Percentiles rank a stretch among this genome's conserved stretches.
Evolutionary conservation across 1,140 invertebrate genomes (phyloP).

Genomic region (Ostrea denselamellosa): DNA sequence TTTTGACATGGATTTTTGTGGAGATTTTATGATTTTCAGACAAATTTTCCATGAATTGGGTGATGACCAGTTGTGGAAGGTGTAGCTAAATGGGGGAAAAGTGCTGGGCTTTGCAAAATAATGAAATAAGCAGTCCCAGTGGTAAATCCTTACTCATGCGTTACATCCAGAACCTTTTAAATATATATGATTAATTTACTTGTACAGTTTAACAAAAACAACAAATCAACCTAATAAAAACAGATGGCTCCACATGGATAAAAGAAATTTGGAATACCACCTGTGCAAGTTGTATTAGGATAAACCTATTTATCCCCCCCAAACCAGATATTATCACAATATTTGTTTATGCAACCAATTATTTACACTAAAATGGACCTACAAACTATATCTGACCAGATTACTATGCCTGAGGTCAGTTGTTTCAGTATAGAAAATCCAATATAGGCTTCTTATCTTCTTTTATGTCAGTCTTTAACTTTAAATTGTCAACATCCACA

Average conservation of each 20-base stretch:
- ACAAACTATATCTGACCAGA: not conserved
- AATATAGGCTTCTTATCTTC: slow-evolving; percentile 22
- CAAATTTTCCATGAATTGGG: too few relatives aligned
- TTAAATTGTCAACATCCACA: not conserved
- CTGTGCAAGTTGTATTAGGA: not conserved
- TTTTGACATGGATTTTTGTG: too few relatives aligned
- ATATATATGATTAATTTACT: not conserved
- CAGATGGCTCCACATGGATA: not conserved
- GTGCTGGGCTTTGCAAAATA: too few relatives aligned
- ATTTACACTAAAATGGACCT: not conserved
- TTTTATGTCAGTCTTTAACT: slow-evolving; percentile 19
- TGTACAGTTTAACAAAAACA: not conserved
- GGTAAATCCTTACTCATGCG: too few relatives aligned
- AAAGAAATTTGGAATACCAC: not conserved
- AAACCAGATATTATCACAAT: slow-evolving; percentile 28
- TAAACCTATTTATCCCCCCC: not conserved
- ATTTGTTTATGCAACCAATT: slow-evolving; percentile 33
- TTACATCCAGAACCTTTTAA: too few relatives aligned
- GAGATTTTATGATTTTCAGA: too few relatives aligned
- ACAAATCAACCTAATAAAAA: not conserved
- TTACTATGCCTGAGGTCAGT: not conserved
- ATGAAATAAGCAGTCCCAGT: too few relatives aligned
- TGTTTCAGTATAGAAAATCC: slow-evolving; percentile 13
- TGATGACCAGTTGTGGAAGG: too few relatives aligned
- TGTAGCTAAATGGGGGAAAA: too few relatives aligned